Conservation (phyloP, 2,113 vertebrate genomes). For the Corydoras sp. region DNA sequence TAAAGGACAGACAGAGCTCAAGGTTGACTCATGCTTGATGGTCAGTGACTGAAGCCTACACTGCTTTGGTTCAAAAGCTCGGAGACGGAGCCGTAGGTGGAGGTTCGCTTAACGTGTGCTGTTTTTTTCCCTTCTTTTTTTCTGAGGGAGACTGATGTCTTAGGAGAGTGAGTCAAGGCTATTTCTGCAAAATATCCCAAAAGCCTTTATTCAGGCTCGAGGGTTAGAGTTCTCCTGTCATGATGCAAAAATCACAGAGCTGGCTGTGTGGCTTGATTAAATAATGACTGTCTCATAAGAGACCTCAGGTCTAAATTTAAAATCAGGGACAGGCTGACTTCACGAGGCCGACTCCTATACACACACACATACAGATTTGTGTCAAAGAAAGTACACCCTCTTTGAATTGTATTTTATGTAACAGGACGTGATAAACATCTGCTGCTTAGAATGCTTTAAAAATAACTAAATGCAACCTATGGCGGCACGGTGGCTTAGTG, state of each 20-base stretch:
- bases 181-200: not conserved
- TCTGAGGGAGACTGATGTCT: not conserved
- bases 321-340: too few relatives aligned
- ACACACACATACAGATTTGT: too few relatives aligned
- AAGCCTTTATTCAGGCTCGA: not conserved
- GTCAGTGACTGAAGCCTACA: not conserved
- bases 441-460: too few relatives aligned
- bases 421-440: too few relatives aligned
- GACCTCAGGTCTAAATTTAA: not conserved
- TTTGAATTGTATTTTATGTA: too few relatives aligned
- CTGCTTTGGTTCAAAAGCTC: not conserved
- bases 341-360: too few relatives aligned
- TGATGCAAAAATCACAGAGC: not conserved
- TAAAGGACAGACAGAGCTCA: constrained; percentile 15
- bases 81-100: not conserved
- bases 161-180: constrained; percentile 19
- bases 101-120: not conserved
- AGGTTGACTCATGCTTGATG: constrained; percentile 21
- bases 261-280: not conserved
- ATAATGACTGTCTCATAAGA: not conserved
- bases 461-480: too few relatives aligned
- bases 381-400: too few relatives aligned
- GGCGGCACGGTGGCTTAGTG: too few relatives aligned
- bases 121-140: not conserved
- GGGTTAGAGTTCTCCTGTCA: constrained; percentile 22